Percentiles rank a stretch among this genome's conserved stretches.
phyloP scores from a whole-genome alignment of 2,113 vertebrate genomes.

The Ellobius talpinus region DNA sequence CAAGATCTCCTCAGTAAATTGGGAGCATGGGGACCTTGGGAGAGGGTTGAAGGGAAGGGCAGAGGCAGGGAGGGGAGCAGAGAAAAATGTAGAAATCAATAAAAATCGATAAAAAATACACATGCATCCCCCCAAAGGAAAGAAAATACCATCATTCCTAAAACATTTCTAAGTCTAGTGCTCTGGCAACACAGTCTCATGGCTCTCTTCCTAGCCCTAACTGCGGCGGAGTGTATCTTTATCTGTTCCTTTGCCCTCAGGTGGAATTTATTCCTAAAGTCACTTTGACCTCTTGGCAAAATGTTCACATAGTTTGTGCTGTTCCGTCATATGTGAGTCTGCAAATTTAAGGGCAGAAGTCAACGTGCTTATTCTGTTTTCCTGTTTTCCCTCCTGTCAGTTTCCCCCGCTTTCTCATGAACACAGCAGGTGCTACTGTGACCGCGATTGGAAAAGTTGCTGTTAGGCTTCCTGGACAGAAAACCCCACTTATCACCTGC shows the following conservation, averaged over 20 bases:
- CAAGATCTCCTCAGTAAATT: too few species aligned
- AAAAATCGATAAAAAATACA: too few species aligned
- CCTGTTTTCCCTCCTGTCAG: background rate
- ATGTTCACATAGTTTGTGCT: background rate
- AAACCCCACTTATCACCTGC: background rate
- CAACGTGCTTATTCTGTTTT: background rate
- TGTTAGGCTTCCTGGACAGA: background rate
- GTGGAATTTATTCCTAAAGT: background rate
- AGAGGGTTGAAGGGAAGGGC: too few species aligned
- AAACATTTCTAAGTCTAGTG: background rate
- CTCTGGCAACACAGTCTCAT: background rate
- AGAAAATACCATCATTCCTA: background rate
- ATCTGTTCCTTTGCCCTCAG: background rate
- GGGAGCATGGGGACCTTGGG: too few species aligned
- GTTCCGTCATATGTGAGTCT: background rate
- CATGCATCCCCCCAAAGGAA: too few species aligned
- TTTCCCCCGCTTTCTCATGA: background rate
- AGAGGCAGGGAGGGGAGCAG: too few species aligned
- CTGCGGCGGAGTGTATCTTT: background rate
- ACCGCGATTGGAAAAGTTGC: background rate
- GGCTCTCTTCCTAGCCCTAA: background rate
- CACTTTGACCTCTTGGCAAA: background rate
- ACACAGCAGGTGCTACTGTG: background rate
- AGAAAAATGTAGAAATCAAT: too few species aligned
- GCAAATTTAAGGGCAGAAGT: background rate